Base-by-base conservation (phyloP, 1,140 invertebrate species). In the Lucilia sericata region DNA sequence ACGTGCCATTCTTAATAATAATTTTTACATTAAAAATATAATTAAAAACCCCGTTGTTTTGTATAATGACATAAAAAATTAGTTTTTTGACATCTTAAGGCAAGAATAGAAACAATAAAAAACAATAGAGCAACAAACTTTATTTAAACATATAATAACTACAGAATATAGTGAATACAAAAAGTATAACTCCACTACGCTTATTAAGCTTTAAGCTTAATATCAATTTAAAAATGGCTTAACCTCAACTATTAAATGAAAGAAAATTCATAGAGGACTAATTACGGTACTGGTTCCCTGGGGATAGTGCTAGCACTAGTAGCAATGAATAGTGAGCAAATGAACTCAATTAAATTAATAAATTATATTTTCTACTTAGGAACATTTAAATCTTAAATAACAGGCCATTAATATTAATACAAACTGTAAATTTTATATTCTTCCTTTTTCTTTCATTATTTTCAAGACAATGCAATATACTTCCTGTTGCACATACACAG, bases 41-140 rank as follows among this genome's bases (percentile, higher is more conserved):
- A 70, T 70, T 70, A 70, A 70, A 70, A 70, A 2, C n/a, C 55
- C 65, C 65, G 19, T 70, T 70, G 65, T 70, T 70, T 70, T 70
- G 65, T 70, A 70, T 70, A 70, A 70, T 70, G 65, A 25, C 65
- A 70, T 25, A 70, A 70, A 70, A 70, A 70, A 70, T 19, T 70
- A n/a, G n/a, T 70, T 70, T 70, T 70, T n/a, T 25, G 65, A 70
- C 65, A 70, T 70, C 65, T 70, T 21, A 21, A 70, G 65, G n/a
- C 65, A 70, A 30, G n/a, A 60, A 60, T 14, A 17, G 55, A 60
- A 60, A n/a, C 14, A 17, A 70, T 70, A 70, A 70, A 70, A 70
- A 65, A n/a, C n/a, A n/a, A 19, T 65, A 65, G 5, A n/a, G 55
- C 17, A 70, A 70, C 65, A 21, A 55, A 8, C 10, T 55, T 55